phyloP scores from a whole-genome alignment of 2,888 invertebrate genomes.

The Zeuzera pyrina region DNA sequence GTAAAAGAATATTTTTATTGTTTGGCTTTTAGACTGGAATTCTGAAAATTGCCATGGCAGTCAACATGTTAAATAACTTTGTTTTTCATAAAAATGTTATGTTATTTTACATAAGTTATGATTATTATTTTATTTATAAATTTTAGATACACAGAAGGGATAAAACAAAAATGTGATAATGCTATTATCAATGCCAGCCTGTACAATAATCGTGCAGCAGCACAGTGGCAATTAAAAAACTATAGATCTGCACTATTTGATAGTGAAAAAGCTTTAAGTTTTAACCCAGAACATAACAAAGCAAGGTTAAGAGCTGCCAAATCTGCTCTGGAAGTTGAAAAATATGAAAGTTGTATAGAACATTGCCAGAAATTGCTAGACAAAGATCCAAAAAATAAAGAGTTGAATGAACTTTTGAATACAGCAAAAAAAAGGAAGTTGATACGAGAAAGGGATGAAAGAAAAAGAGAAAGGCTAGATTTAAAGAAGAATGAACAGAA shows the following conservation, averaged over 20 bases:
- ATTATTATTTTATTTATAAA: background rate
- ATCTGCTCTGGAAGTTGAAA: conserved; percentile 77
- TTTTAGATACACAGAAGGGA: conserved; percentile 89
- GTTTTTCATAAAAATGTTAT: too few species aligned
- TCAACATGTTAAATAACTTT: too few species aligned
- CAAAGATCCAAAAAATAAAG: conserved; percentile 65
- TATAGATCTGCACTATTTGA: conserved; percentile 86
- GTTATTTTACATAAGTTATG: too few species aligned
- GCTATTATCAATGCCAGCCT: conserved; percentile 84
- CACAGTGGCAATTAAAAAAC: conserved; percentile 89
- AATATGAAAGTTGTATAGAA: conserved; percentile 80
- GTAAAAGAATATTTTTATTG: too few species aligned
- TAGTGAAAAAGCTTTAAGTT: conserved; percentile 82
- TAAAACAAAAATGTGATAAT: conserved; percentile 82
- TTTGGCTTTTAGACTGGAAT: too few species aligned
- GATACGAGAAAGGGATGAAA: conserved; percentile 65
- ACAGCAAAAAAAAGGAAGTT: conserved; percentile 62
- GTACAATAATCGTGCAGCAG: conserved; percentile 93
- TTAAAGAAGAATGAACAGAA: conserved; percentile 54
- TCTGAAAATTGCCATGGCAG: too few species aligned
- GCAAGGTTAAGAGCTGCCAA: conserved; percentile 83
- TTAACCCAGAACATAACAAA: conserved; percentile 85
- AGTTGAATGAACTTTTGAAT: conserved; percentile 28
- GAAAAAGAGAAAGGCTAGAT: conserved; percentile 33
- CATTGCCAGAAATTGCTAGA: conserved; percentile 80